Evolutionary conservation across 2,888 invertebrate species (phyloP).

Genomic region (Melanargia galathea): DNA sequence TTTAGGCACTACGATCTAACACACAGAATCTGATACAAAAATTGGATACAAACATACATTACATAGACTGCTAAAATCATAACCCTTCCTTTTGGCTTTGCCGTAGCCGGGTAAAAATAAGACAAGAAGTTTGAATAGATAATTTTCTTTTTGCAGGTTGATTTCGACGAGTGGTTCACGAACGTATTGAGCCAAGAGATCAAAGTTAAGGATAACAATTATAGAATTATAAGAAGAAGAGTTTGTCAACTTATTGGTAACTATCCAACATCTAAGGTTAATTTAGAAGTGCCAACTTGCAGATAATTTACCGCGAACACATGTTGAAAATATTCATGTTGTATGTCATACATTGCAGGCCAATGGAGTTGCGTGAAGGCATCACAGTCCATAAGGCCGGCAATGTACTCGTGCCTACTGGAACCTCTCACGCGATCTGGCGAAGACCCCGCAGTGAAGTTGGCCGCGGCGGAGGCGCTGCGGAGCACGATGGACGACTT

Average conservation of each 20-base stretch:
- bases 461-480: constrained; percentile 93
- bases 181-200: constrained; percentile 91
- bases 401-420: constrained; percentile 89
- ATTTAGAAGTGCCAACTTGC: too few species aligned
- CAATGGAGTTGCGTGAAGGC: constrained; percentile 92
- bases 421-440: constrained; percentile 84
- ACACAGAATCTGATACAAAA: too few species aligned
- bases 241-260: constrained; percentile 92
- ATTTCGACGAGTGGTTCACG: constrained; percentile 96
- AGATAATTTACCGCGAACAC: too few species aligned
- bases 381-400: constrained; percentile 88
- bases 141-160: constrained; percentile 81
- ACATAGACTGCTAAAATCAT: too few species aligned
- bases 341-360: constrained; percentile 53
- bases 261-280: constrained; percentile 31
- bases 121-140: neutral
- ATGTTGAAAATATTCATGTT: neutral
- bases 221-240: constrained; percentile 90
- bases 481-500: constrained; percentile 94
- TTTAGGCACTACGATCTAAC: too few species aligned
- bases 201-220: constrained; percentile 90
- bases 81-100: too few species aligned
- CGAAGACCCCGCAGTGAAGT: constrained; percentile 94
- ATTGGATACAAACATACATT: too few species aligned
- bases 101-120: too few species aligned